Percentiles rank a stretch among this genome's conserved stretches.
Evolutionary conservation across 2,113 vertebrate genomes (phyloP).

Genomic region (Prunella himalayana): DNA sequence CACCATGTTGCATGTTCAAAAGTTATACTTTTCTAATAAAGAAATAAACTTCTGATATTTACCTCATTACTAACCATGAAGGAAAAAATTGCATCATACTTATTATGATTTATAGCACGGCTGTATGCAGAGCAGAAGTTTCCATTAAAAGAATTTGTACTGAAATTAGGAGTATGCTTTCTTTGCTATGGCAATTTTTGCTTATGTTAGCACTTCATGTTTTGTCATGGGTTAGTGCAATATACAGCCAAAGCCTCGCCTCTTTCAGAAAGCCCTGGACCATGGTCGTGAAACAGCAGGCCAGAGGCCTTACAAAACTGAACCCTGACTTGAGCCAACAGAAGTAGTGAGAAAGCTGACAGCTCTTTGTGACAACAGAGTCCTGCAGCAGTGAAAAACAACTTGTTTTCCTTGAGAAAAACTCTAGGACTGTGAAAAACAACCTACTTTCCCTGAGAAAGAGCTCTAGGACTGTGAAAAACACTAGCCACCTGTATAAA

Average conservation of each 20-base stretch:
- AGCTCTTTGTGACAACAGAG: no score
- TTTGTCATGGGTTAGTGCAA: neutral
- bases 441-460: no score
- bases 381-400: no score
- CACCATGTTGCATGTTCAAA: neutral
- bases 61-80: neutral
- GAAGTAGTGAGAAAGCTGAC: no score
- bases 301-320: no score
- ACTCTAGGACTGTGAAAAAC: no score
- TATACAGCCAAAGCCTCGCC: neutral
- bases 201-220: neutral
- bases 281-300: no score
- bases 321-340: no score
- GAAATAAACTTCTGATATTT: slow-evolving; percentile 1
- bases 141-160: neutral
- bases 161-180: neutral
- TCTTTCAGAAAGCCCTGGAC: neutral
- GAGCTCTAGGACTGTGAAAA: no score
- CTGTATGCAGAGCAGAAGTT: neutral
- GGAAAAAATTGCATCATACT: neutral
- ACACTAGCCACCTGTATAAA: no score
- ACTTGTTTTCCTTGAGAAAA: no score
- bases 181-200: neutral
- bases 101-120: neutral
- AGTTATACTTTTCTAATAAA: neutral